These are phyloP conservation scores for Lymantria dispar DNA, from an alignment of 2,888 invertebrate genomes.

Conservation along the genomic window DNA sequence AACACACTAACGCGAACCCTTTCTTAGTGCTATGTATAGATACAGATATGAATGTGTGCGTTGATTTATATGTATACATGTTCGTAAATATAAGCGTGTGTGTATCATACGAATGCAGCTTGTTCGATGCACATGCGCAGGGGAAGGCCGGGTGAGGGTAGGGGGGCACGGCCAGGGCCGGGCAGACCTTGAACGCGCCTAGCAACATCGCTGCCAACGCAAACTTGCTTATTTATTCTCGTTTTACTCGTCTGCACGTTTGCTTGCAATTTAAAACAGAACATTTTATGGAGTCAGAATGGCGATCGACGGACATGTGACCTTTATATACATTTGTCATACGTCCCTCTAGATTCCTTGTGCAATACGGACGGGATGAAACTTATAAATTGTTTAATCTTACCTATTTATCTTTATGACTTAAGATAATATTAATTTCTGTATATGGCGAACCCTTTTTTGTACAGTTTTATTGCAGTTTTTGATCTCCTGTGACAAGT, in stretches of 20 bases:
- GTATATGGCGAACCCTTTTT: conserved; percentile 14
- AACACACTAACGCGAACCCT: conserved; percentile 45
- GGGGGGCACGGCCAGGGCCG: conserved; percentile 66
- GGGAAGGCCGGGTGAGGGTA: conserved; percentile 34
- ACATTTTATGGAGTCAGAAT: conserved; percentile 64
- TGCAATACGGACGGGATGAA: too few relatives aligned
- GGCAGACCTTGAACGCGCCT: conserved; percentile 74
- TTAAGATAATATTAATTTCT: conserved; percentile 20
- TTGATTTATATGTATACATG: conserved; percentile 16
- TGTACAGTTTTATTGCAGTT: neutral
- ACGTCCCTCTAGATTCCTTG: too few relatives aligned
- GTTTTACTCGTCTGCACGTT: conserved; percentile 69
- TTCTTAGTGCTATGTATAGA: conserved; percentile 30
- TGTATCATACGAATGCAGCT: conserved; percentile 54
- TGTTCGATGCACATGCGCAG: conserved; percentile 60
- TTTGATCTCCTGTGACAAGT: too few relatives aligned
- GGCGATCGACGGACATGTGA: conserved; percentile 45
- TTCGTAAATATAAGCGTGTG: conserved; percentile 26
- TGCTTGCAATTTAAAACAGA: conserved; percentile 62
- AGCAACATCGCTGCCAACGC: conserved; percentile 68
- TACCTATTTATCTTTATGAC: conserved; percentile 24
- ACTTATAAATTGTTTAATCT: neutral
- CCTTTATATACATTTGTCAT: conserved; percentile 26
- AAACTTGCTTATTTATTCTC: conserved; percentile 67
- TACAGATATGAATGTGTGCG: conserved; percentile 12